phyloP scores from a whole-genome alignment of 2,113 vertebrate species.

The Seriola dumerili region DNA sequence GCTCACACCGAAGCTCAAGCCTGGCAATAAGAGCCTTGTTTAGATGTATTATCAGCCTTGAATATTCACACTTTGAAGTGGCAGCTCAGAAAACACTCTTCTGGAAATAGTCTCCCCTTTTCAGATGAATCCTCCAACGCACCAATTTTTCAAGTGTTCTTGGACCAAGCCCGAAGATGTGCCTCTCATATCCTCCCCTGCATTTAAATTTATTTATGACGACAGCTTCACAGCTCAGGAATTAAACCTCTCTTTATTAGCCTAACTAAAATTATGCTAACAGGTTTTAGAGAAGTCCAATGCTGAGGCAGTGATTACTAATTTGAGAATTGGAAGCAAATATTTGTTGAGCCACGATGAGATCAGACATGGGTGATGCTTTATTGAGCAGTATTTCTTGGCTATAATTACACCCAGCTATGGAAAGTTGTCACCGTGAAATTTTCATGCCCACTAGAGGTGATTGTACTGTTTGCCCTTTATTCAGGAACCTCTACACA shows the following conservation, averaged over 20 bases:
- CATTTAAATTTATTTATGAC: slow-evolving; percentile 52
- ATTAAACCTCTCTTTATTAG: slow-evolving; percentile 28
- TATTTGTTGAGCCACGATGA: slow-evolving; percentile 34
- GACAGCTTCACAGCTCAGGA: slow-evolving; percentile 20
- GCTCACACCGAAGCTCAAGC: slow-evolving; percentile 26
- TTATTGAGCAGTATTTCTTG: neutral
- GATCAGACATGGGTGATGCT: slow-evolving; percentile 15
- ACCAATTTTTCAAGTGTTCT: slow-evolving; percentile 60
- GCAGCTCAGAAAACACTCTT: slow-evolving; percentile 62
- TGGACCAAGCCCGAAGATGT: slow-evolving; percentile 60
- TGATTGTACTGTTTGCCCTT: slow-evolving; percentile 27
- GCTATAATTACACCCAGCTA: slow-evolving; percentile 33
- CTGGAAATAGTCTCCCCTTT: slow-evolving; percentile 70
- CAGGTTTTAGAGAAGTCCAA: neutral
- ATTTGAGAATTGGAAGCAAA: slow-evolving; percentile 7
- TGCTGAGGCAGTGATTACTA: neutral
- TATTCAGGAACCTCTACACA: slow-evolving; percentile 20
- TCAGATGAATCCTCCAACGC: slow-evolving; percentile 74
- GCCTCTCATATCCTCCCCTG: slow-evolving; percentile 61
- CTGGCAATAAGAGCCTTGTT: slow-evolving; percentile 37
- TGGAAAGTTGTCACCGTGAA: slow-evolving; percentile 19
- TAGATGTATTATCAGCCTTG: slow-evolving; percentile 55
- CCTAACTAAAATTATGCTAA: neutral
- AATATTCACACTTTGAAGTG: slow-evolving; percentile 73
- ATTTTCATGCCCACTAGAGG: neutral